These are phyloP conservation scores for Ictalurus punctatus DNA, from an alignment of 2,113 vertebrate genomes.

Conservation along the genomic window DNA sequence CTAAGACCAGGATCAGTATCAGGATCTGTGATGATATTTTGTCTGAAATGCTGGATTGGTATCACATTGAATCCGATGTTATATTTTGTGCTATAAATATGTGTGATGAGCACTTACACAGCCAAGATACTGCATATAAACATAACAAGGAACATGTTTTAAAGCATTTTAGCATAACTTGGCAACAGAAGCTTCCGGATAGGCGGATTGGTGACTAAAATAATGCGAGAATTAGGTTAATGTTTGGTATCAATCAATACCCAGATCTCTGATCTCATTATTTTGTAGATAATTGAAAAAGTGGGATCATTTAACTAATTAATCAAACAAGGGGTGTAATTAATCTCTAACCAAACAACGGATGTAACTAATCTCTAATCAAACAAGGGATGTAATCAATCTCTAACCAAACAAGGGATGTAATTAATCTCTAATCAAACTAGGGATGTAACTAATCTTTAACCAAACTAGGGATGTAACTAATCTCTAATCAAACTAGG, in stretches of 20 bases:
- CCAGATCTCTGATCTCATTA: background rate
- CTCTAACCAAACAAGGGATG: no score
- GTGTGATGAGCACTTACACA: background rate
- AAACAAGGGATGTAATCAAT: no score
- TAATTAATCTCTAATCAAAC: no score
- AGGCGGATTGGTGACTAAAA: no score
- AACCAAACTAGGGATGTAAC: no score
- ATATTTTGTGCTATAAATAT: background rate
- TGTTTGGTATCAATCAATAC: background rate
- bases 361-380: no score
- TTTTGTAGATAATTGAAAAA: background rate
- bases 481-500: no score
- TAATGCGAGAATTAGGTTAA: background rate
- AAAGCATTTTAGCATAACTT: background rate
- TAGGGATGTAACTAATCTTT: no score
- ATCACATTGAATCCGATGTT: background rate
- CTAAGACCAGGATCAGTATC: background rate
- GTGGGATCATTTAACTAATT: background rate
- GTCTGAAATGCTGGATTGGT: background rate
- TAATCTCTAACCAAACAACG: no score
- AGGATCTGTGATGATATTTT: background rate
- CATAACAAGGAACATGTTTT: background rate
- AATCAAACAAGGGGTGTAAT: background rate
- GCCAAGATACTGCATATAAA: background rate
- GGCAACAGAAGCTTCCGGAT: background rate